Percentiles rank a stretch among this genome's conserved stretches.
These are phyloP conservation scores for Perithous albicinctus DNA, from an alignment of 2,888 invertebrate genomes.

Conservation along the genomic window DNA sequence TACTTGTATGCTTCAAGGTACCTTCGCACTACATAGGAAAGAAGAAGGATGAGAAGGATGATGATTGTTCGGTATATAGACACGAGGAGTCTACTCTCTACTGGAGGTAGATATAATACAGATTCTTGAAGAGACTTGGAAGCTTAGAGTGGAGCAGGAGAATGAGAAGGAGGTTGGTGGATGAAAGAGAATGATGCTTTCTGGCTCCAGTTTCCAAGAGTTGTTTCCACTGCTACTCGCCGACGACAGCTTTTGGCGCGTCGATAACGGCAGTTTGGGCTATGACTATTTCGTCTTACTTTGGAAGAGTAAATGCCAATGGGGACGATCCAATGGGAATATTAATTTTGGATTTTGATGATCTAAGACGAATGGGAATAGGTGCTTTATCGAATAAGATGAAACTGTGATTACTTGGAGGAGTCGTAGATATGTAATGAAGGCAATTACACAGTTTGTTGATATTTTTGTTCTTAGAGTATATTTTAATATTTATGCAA, in stretches of 20 bases:
- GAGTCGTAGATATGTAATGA: neutral
- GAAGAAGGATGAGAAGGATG: neutral
- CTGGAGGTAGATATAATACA: constrained; percentile 40
- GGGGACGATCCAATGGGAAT: constrained; percentile 71
- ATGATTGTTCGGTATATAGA: constrained; percentile 21
- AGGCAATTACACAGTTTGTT: neutral
- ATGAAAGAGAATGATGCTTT: constrained; percentile 31
- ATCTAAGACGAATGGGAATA: neutral
- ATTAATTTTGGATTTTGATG: neutral
- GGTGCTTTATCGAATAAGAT: neutral
- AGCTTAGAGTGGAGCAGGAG: constrained; percentile 34
- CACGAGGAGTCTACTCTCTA: constrained; percentile 18
- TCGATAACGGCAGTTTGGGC: constrained; percentile 31
- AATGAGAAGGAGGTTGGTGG: neutral
- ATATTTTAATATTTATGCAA: too few species aligned
- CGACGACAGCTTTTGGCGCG: constrained; percentile 34
- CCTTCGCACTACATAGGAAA: neutral
- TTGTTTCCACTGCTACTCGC: constrained; percentile 7
- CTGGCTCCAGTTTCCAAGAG: constrained; percentile 40
- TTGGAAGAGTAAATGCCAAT: constrained; percentile 81
- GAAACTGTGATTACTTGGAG: neutral
- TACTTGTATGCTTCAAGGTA: constrained; percentile 9
- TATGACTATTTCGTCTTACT: constrained; percentile 74
- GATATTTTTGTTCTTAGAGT: neutral
- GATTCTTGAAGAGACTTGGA: constrained; percentile 52